Percentiles rank a stretch among this genome's conserved stretches.
phyloP scores from a whole-genome alignment of 2,797 vertebrate genomes.

The Rhinogobio ventralis region DNA sequence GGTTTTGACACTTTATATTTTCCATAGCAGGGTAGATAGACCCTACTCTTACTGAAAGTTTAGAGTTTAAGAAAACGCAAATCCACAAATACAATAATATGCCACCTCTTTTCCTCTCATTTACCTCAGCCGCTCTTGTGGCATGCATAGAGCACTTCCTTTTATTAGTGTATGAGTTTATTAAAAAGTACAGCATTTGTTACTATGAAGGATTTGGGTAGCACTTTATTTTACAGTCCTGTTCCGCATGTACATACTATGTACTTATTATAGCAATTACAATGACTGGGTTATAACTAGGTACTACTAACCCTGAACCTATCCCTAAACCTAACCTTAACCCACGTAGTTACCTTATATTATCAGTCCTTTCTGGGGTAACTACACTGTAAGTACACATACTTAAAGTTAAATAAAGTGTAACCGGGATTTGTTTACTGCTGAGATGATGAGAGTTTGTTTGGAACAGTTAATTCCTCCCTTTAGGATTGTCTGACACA shows the following conservation, averaged over 20 bases:
- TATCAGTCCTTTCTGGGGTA: no score
- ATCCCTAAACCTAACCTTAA: no score
- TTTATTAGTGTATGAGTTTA: constrained; percentile 81
- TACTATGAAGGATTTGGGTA: constrained; percentile 54
- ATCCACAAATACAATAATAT: not conserved
- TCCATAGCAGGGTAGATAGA: not conserved
- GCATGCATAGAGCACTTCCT: constrained; percentile 64
- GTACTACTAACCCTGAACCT: no score
- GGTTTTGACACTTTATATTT: not conserved
- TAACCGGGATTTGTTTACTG: constrained; percentile 75
- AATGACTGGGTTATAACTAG: no score
- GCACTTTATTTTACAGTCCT: no score
- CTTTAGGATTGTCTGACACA: constrained; percentile 26
- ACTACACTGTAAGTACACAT: no score
- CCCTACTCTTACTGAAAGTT: not conserved
- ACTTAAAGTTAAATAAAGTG: no score
- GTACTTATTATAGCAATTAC: no score
- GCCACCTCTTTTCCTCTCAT: constrained; percentile 43
- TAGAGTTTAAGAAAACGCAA: not conserved
- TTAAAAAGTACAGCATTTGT: constrained; percentile 72
- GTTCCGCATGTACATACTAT: no score
- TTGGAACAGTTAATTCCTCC: constrained; percentile 72
- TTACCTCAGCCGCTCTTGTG: constrained; percentile 53
- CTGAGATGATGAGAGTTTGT: constrained; percentile 59
- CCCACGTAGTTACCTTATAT: no score